Base-by-base conservation (phyloP, 1,140 invertebrate genomes). In the Scylla paramamosain region DNA sequence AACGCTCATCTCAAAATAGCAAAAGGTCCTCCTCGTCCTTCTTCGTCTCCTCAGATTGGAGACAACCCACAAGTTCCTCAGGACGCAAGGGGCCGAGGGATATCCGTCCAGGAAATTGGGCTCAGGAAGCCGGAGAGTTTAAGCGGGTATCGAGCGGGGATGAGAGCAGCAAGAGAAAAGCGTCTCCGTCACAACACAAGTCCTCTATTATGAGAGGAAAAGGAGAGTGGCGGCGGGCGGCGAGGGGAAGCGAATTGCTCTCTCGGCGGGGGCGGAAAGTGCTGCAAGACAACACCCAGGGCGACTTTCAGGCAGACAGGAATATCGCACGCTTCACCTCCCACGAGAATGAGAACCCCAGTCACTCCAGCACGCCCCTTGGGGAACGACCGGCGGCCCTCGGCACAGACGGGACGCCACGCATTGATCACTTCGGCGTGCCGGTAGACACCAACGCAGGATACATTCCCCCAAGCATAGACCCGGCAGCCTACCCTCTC, bases 21-120 rank as follows among this genome's bases (percentile, higher is more conserved):
- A n/a, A 25, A n/a, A 1, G 67, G 67, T 77, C 67, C 6, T 77
- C 67, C 1, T 77, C 67, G 16, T 77, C 67, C 67, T 77, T n/a
- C 67, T 77, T 77, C 8, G 67, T 77, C 67, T 77, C 67, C 20
- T 77, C 67, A 77, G 67, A 77, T n/a, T n/a, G 67, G 67, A 59
- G 52, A 1, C 52, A 20, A 59, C 12, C 12, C 52, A 59, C 52
- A 59, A 77, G 25, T 7, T n/a, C 67, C 67, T 20, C 67, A 77
- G 67, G 67, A 77, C 67, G 67, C 67, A n/a, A 77, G 67, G 67
- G 20, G 20, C 20, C 12, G n/a, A 77, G 25, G 67, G 67, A 77
- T 77, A 77, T 77, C 67, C 67, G 67, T 77, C 67, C 67, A 77
- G 67, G 67, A 77, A 77, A 77, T 77, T 77, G 67, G 67, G 12